These are phyloP conservation scores for Pocillopora meandrina DNA, from an alignment of 92 coral and sea anemone genomes.

Conservation along the genomic window DNA sequence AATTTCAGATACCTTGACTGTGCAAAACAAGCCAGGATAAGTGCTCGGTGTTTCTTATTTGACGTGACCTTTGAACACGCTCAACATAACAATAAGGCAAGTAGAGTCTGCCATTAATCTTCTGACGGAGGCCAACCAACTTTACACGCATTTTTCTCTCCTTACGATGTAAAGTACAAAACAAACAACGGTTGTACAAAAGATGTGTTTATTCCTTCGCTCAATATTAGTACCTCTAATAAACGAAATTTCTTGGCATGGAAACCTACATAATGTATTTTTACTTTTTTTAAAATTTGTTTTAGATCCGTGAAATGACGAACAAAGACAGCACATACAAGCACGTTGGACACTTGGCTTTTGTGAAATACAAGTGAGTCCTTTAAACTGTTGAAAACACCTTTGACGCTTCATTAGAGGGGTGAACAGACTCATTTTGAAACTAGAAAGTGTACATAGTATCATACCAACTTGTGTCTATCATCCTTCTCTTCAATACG, in stretches of 20 bases:
- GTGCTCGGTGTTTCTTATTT: conserved; percentile 86
- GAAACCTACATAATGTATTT: neutral
- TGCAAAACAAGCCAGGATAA: conserved; percentile 71
- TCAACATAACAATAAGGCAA: conserved; percentile 80
- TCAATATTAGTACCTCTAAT: neutral
- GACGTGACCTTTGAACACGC: conserved; percentile 89
- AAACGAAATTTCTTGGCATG: neutral
- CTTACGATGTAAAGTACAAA: no score
- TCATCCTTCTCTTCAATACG: no score
- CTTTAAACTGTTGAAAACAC: neutral
- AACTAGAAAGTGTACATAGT: no score
- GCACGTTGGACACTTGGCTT: conserved; percentile 82
- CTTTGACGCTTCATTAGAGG: no score
- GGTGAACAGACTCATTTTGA: no score
- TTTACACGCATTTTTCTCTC: no score
- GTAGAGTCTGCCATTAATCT: conserved; percentile 7
- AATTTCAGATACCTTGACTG: conserved; percentile 73
- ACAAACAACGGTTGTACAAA: neutral
- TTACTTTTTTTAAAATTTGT: neutral
- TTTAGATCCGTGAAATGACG: conserved; percentile 77
- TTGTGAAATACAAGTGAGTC: conserved; percentile 83
- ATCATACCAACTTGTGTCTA: no score
- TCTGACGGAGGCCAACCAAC: no score
- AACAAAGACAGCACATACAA: conserved; percentile 76
- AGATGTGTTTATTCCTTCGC: neutral